Evolutionary conservation across 2,113 vertebrate species (phyloP), one percentile per base, ranked within the genome.

Genomic region (Atrichornis clamosus): DNA sequence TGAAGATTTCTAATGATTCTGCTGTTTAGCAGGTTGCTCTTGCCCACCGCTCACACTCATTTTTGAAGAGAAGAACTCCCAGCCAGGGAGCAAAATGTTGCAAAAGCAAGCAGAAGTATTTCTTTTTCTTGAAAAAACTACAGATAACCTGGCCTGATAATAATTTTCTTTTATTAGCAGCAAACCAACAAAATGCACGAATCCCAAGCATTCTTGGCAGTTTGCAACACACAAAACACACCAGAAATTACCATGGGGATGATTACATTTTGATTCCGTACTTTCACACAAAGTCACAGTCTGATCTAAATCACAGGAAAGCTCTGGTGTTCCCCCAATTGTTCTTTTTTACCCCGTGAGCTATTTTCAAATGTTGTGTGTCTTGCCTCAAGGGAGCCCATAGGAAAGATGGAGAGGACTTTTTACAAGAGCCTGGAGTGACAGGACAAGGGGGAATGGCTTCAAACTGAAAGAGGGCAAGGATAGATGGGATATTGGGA

Each of bases 271-370:
- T 41, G 16, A 47, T 62, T 87, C 78, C 44, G 30, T 27, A 35
- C 3, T 63, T 59, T 11, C 10, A 35, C 30, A 33, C 10, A 26
- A 35, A 42, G 12, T 9, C 52, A n/a, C 28, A 59, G 13, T 33
- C 49, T 63, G 28, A 52, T 69, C 44, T 64, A 64, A 85, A 22
- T 11, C 15, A 16, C 15, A 37, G 77, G 50, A 72, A 73, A 79
- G n/a, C 53, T 67, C 46, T 21, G 39, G 15, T 16, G 41, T 5
- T 53, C 44, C 35, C 32, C 24, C 53, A 49, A 0, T 0, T 41
- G 14, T 20, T 35, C 2, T 6, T 12, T 6, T 55, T 20, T 0
- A 19, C n/a, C 15, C 33, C 4, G 0, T 11, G 3, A 47, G 11
- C 10, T 27, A 2, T 53, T 83, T 69, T 35, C 47, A 63, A 4